Evolutionary conservation across 2,113 vertebrate genomes (phyloP), one percentile per base, ranked within the genome.

Genomic region (Cairina moschata): DNA sequence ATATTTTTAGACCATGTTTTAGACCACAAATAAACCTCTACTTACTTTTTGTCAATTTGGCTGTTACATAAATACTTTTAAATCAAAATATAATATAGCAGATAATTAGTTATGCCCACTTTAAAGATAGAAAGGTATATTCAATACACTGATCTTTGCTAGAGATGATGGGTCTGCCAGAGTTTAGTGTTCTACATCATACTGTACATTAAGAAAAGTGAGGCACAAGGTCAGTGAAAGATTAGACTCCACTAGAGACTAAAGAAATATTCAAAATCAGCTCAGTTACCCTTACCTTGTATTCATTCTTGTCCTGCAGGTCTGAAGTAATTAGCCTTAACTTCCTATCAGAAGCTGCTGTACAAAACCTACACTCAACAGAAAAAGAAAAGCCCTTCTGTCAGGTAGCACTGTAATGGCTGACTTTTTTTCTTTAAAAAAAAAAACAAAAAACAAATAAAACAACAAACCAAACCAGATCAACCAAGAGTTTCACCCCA

Each of bases 301-400:
- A 98, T 96, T 99, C 99, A 97, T 99, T 98, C 93, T 96, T 98
- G 77, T 99, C 98, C 96, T 99, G 98, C 46, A 99, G 98, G 97
- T 99, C 99, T 73, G 99, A 99, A 85, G 98, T 99, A 97, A 99
- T 98, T 72, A 99, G 94, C 88, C 99, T 98, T 76, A 99, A 97
- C 90, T 98, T 99, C 96, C 96, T 98, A 96, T 99, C 99, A 91
- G 98, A 97, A 72, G 98, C 99, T 1, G 99, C 99, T 31, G 99
- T 99, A 97, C 99, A 99, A 97, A 99, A 98, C 94, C 99, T 99
- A 96, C 26, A 90, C 29, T 34, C 94, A 95, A 86, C 3, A 91
- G 79, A 91, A 8, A 94, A 56, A 75, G 62, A 89, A 86, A 96
- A 82, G 18, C 12, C 13, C 11, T 32, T 74, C 6, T 17, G 8